Evolutionary conservation across 2,113 vertebrate genomes (phyloP).

Genomic region (Natator depressus): DNA sequence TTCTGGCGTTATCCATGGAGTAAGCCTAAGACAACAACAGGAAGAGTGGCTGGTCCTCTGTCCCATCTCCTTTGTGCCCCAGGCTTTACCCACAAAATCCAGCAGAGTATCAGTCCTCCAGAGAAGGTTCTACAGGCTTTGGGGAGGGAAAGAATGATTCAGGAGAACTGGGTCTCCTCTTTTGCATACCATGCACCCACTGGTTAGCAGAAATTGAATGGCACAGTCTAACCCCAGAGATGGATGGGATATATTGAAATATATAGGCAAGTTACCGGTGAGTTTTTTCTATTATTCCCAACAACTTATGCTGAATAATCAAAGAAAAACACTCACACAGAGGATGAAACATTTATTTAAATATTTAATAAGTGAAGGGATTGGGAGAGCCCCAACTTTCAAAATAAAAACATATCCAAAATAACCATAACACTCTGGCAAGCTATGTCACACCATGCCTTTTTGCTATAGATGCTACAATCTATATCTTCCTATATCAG

Average conservation of each 20-base stretch:
- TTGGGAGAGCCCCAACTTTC: neutral
- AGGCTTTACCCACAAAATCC: neutral
- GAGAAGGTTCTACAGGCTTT: neutral
- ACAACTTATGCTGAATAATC: neutral
- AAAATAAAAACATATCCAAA: neutral
- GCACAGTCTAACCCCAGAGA: fast-evolving
- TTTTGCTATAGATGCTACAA: neutral
- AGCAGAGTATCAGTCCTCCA: neutral
- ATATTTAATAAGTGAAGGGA: neutral
- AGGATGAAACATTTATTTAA: neutral
- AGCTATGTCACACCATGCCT: neutral
- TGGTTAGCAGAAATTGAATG: neutral
- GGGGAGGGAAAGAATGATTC: neutral
- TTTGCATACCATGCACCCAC: fast-evolving
- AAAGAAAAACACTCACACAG: neutral
- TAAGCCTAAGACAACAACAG: neutral
- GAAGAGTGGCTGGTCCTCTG: neutral
- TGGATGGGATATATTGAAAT: neutral
- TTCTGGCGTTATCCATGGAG: fast-evolving
- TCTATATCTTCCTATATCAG: neutral
- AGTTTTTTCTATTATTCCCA: neutral
- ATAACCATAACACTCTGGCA: constrained; percentile 11
- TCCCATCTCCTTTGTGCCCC: neutral
- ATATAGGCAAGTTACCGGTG: neutral
- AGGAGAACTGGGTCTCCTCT: neutral